Base-by-base conservation (phyloP, 2,113 vertebrate species). In the Propithecus coquereli region DNA sequence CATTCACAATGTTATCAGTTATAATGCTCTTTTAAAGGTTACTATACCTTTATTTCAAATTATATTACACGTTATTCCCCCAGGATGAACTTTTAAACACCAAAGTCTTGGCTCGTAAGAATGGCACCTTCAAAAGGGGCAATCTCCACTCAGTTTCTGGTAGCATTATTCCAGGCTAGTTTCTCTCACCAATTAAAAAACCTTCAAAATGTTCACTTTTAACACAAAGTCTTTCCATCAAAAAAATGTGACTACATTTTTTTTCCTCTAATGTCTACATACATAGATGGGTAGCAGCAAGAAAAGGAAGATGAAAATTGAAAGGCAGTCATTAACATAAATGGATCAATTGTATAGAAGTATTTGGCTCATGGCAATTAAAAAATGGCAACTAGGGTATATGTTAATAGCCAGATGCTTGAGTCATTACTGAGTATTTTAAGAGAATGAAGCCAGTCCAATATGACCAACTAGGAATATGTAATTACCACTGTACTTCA, bases 121-220 rank as follows among this genome's bases (percentile, higher is more conserved):
- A 97, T 97, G 97, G 98, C 95, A 98, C 98, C 97, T 98, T 94
- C 97, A 93, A 85, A 93, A 94, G 73, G 70, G 96, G 79, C 16
- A 79, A 92, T 91, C 95, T 84, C 90, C 30, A 90, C 40, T 80
- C 45, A 80, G 77, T 92, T n/a, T 88, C 92, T 86, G 74, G 79
- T 90, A 66, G 70, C 86, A 84, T 89, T 92, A 96, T 94, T 96
- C 37, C 40, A 92, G 59, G 45, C 50, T 76, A 68, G 17, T 81
- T 93, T 91, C 57, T 97, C 96, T 93, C 61, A 68, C 25, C 76
- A 61, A 73, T 70, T 34, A 76, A 82, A 94, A 95, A 93, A 57
- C 37, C 37, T 86, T 87, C 43, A 76, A 74, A 94, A 68, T 37
- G 57, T 88, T 97, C n/a, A 90, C 81, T 85, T 82, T 85, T 66